Evolutionary conservation across 2,113 vertebrate species (phyloP).

Genomic region (Stigmatopora nigra): DNA sequence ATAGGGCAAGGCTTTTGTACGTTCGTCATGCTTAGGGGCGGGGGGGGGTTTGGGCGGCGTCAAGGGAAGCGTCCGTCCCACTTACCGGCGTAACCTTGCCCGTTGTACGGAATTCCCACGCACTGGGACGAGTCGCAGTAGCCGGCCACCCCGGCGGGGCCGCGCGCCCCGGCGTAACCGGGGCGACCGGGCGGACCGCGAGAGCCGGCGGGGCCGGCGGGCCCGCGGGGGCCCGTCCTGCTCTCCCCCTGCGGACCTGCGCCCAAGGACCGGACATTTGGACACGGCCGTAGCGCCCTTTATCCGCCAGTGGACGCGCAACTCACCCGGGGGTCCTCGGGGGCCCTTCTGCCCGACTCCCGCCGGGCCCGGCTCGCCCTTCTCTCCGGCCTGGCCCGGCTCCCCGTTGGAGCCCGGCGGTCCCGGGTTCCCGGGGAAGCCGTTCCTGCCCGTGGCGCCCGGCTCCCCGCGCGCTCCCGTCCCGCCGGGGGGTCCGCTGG

Average conservation of each 20-base stretch:
- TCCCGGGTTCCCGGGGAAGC: slow-evolving; percentile 86
- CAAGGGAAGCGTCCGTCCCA: slow-evolving; percentile 8
- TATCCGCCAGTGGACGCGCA: no score
- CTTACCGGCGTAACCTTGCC: slow-evolving; percentile 93
- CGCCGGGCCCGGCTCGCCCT: slow-evolving; percentile 80
- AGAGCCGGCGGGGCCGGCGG: slow-evolving; percentile 78
- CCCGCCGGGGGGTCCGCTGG: slow-evolving; percentile 75
- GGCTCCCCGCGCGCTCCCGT: slow-evolving; percentile 83
- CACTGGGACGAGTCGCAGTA: slow-evolving; percentile 98
- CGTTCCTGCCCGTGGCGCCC: slow-evolving; percentile 79
- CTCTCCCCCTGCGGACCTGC: slow-evolving; percentile 87
- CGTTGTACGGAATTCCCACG: slow-evolving; percentile 93
- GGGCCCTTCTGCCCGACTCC: slow-evolving; percentile 81
- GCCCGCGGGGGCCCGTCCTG: slow-evolving; percentile 81
- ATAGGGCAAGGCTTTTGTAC: background rate
- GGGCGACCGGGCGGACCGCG: slow-evolving; percentile 86
- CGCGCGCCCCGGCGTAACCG: slow-evolving; percentile 81
- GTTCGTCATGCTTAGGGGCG: no score
- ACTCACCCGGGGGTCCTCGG: slow-evolving; percentile 79
- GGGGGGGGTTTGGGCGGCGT: no score
- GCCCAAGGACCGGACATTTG: no score
- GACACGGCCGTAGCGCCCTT: no score
- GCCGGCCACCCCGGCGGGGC: slow-evolving; percentile 85
- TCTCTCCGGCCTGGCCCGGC: slow-evolving; percentile 85
- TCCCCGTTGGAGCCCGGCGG: slow-evolving; percentile 83